Evolutionary conservation across 1,140 invertebrate genomes (phyloP).

Genomic region (Matsumurasca onukii): DNA sequence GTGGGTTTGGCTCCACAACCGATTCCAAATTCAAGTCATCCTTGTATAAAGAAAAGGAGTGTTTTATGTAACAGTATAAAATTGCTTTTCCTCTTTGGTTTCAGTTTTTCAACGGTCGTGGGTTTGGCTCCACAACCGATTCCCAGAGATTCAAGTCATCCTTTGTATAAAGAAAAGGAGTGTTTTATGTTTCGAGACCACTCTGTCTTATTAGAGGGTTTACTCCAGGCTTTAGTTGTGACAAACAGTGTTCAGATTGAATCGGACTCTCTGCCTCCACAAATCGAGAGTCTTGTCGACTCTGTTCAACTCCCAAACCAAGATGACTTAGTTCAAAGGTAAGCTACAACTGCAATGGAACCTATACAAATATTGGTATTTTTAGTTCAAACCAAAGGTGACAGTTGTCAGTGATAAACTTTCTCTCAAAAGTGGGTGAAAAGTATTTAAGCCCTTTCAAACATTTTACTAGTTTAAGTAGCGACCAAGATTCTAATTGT

Average conservation of each 20-base stretch:
- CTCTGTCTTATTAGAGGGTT: constrained; percentile 67
- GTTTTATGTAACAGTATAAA: constrained; percentile 46
- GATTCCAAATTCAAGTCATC: constrained; percentile 55
- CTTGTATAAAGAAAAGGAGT: constrained; percentile 61
- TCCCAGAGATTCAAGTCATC: constrained; percentile 56
- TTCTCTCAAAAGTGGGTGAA: neutral
- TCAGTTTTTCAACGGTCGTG: constrained; percentile 4
- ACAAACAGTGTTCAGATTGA: constrained; percentile 71
- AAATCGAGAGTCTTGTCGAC: constrained; percentile 50
- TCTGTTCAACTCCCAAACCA: constrained; percentile 42
- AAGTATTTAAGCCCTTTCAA: neutral
- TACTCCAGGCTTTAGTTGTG: constrained; percentile 69
- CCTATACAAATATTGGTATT: constrained; percentile 52
- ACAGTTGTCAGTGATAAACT: neutral
- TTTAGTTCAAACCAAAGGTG: neutral
- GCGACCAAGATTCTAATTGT: neutral
- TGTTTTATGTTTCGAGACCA: constrained; percentile 60
- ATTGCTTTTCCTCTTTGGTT: neutral
- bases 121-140: neutral
- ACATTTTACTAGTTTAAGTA: neutral
- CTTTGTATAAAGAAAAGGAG: constrained; percentile 60
- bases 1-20: neutral
- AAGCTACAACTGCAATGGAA: constrained; percentile 42
- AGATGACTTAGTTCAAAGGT: constrained; percentile 51
- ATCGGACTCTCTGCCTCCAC: constrained; percentile 56